Conservation (phyloP, 2,888 invertebrate genomes). For the Seira ritae region DNA sequence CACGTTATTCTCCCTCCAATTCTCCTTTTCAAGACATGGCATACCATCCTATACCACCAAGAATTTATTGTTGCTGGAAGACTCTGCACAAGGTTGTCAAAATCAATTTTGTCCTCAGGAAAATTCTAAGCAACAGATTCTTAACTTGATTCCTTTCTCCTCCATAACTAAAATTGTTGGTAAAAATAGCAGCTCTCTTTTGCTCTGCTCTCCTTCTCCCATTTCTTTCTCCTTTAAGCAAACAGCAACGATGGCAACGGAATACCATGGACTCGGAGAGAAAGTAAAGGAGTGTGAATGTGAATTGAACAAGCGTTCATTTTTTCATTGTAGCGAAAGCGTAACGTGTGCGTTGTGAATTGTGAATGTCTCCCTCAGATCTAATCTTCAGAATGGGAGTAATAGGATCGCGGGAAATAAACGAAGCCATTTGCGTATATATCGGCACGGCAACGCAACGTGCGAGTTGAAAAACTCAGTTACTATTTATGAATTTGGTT, state of each 20-base stretch:
- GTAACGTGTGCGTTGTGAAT: neutral
- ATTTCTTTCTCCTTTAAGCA: neutral
- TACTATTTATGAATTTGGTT: constrained; percentile 1
- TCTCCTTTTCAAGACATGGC: neutral
- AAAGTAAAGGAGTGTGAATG: neutral
- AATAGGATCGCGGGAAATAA: neutral
- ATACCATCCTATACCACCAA: too few relatives aligned
- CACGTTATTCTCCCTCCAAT: constrained; percentile 1
- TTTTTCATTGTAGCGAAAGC: neutral
- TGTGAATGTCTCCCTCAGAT: neutral
- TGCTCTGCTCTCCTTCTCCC: neutral
- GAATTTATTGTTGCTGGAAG: neutral
- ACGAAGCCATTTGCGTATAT: neutral
- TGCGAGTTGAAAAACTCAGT: neutral
- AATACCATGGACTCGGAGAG: neutral
- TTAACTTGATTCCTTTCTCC: constrained; percentile 4
- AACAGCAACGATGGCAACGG: neutral
- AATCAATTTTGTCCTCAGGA: constrained; percentile 49
- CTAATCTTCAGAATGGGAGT: neutral
- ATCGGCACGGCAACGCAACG: neutral
- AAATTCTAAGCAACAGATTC: constrained; percentile 56
- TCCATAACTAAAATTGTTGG: too few relatives aligned
- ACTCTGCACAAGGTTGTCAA: constrained; percentile 36
- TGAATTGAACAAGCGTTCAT: neutral
- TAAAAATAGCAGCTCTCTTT: too few relatives aligned